A percentile compares a stretch with the other conserved stretches of the same genome.
These are phyloP conservation scores for Furnarius figulus DNA, from an alignment of 2,113 vertebrate genomes.

Conservation along the genomic window DNA sequence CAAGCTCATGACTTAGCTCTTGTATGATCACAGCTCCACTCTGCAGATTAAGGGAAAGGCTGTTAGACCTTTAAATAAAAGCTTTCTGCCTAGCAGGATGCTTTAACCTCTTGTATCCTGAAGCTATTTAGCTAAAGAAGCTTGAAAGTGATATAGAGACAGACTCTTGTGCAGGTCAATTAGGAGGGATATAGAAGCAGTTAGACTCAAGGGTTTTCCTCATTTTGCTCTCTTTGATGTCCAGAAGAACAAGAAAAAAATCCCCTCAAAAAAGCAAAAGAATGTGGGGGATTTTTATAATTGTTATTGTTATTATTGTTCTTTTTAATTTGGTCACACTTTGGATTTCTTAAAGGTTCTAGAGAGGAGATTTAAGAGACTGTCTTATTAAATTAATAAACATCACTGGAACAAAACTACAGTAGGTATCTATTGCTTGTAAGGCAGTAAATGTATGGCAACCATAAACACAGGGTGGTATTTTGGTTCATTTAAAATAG, in stretches of 20 bases:
- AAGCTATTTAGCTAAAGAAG: background rate
- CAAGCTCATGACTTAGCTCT: background rate
- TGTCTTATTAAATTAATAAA: background rate
- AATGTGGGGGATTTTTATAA: background rate
- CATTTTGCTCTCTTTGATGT: conserved; percentile 7
- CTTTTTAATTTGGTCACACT: background rate
- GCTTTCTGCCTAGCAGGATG: background rate
- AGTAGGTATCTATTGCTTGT: background rate
- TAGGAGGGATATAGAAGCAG: background rate
- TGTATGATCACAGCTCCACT: background rate
- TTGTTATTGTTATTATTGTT: no score
- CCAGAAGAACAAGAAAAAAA: background rate
- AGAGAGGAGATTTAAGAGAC: background rate
- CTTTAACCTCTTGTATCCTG: conserved; percentile 46
- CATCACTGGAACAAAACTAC: background rate
- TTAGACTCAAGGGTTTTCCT: background rate
- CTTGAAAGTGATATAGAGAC: background rate
- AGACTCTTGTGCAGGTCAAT: background rate
- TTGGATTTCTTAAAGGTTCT: background rate
- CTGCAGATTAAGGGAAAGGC: conserved; percentile 4
- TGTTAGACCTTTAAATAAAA: conserved; percentile 4
- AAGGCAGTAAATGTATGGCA: background rate
- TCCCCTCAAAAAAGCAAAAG: background rate
- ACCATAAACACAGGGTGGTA: background rate
- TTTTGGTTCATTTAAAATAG: conserved; percentile 6